Evolutionary conservation across 2,797 vertebrate genomes (phyloP).

Genomic region (Avahi laniger): DNA sequence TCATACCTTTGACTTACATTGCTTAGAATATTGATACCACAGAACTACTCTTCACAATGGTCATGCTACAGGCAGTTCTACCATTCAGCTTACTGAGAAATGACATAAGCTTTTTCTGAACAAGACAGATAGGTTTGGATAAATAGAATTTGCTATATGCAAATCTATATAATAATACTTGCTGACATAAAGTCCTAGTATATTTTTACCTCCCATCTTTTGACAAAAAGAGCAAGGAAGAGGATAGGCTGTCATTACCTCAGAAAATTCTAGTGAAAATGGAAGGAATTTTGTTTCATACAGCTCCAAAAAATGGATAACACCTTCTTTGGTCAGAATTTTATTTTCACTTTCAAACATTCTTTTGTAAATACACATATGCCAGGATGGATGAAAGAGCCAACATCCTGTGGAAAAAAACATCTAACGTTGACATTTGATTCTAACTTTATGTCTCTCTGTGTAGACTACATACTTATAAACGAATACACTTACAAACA

Average conservation of each 20-base stretch:
- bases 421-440: background rate
- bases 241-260: slow-evolving; percentile 84
- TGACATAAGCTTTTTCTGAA: background rate
- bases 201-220: background rate
- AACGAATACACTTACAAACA: background rate
- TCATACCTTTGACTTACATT: rapidly evolving
- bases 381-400: slow-evolving; percentile 93
- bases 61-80: background rate
- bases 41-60: background rate
- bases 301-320: slow-evolving; percentile 93
- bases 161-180: too few species aligned
- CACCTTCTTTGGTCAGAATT: slow-evolving; percentile 91
- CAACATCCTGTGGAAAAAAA: slow-evolving; percentile 80
- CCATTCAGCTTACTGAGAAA: background rate
- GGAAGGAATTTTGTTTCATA: slow-evolving; percentile 85
- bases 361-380: slow-evolving; percentile 94
- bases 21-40: rapidly evolving
- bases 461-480: background rate
- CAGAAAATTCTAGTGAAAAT: slow-evolving; percentile 87
- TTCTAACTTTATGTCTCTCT: too few species aligned
- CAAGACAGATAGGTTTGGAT: background rate
- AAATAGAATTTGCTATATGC: background rate
- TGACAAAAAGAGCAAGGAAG: slow-evolving; percentile 50
- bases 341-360: slow-evolving; percentile 99
- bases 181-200: background rate